Evolutionary conservation across 2,113 vertebrate species (phyloP).

Genomic region (Labrus mixtus): DNA sequence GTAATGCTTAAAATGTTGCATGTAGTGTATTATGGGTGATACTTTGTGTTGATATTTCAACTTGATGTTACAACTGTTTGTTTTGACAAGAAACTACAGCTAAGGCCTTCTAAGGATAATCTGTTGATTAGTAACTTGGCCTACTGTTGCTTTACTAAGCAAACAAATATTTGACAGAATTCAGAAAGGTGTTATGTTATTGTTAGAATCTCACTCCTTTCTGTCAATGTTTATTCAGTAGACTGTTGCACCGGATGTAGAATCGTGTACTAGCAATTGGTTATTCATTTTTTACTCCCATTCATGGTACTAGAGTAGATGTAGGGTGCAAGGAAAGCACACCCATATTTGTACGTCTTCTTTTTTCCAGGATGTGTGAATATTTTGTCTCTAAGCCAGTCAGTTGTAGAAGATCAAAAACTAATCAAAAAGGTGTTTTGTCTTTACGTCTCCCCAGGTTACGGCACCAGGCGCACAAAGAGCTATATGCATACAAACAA

Average conservation of each 20-base stretch:
- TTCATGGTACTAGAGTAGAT: not conserved
- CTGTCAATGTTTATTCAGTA: slow-evolving; percentile 19
- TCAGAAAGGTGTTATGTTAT: not conserved
- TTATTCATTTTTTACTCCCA: not conserved
- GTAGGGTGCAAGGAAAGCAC: not conserved
- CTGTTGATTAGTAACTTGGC: slow-evolving; percentile 40
- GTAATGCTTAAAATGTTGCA: slow-evolving; percentile 25
- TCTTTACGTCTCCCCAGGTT: slow-evolving; percentile 86
- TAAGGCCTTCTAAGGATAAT: not conserved
- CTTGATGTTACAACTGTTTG: not conserved
- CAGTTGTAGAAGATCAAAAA: not conserved
- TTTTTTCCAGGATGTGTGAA: slow-evolving; percentile 52
- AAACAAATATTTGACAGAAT: slow-evolving; percentile 14
- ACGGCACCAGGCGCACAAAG: slow-evolving; percentile 98
- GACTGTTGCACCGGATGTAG: not conserved
- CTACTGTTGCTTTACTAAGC: not conserved
- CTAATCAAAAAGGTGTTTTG: slow-evolving; percentile 67
- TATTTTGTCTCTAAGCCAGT: slow-evolving; percentile 16
- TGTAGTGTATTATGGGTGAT: slow-evolving; percentile 13
- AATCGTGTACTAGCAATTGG: not conserved
- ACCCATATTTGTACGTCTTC: slow-evolving; percentile 18
- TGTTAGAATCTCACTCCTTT: not conserved
- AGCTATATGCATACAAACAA: slow-evolving; percentile 99
- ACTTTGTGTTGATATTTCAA: slow-evolving; percentile 49
- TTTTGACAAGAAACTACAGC: not conserved